phyloP scores from a whole-genome alignment of 1,140 invertebrate genomes.

The Oreohelix idahoensis region DNA sequence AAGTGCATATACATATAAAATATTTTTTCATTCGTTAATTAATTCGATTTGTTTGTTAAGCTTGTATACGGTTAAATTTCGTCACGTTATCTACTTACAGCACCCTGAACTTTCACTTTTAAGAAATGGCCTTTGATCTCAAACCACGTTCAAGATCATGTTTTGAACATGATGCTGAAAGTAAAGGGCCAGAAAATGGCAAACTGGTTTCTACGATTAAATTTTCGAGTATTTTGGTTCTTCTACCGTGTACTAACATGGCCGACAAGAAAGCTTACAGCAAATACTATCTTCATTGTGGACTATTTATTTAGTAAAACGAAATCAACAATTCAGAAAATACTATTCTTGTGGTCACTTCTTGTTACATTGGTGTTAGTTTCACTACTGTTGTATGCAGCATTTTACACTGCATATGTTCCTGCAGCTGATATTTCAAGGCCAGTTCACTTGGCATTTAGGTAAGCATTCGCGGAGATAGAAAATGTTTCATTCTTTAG shows the following conservation, averaged over 20 bases:
- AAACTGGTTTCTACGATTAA: neutral
- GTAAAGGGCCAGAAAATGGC: neutral
- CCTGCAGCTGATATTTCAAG: conserved; percentile 37
- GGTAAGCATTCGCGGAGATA: too few relatives aligned
- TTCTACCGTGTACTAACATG: neutral
- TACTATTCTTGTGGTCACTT: neutral
- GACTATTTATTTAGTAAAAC: conserved; percentile 29
- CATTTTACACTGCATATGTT: conserved; percentile 24
- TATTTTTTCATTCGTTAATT: too few relatives aligned
- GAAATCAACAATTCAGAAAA: conserved; percentile 20
- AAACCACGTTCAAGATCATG: neutral
- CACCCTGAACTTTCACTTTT: neutral
- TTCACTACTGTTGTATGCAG: conserved; percentile 14
- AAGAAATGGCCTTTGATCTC: neutral
- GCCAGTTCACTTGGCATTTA: conserved; percentile 30
- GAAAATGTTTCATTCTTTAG: too few relatives aligned
- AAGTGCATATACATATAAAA: too few relatives aligned
- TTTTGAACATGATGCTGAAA: neutral
- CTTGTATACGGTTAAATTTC: neutral
- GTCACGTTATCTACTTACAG: neutral
- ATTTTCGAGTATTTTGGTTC: neutral
- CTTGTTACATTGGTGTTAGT: neutral
- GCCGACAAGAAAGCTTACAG: neutral
- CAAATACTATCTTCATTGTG: neutral
- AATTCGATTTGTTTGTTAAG: neutral